Percentiles rank a stretch among this genome's conserved stretches.
Conservation (phyloP, 2,113 vertebrate species). For the Phalacrocorax carbo region DNA sequence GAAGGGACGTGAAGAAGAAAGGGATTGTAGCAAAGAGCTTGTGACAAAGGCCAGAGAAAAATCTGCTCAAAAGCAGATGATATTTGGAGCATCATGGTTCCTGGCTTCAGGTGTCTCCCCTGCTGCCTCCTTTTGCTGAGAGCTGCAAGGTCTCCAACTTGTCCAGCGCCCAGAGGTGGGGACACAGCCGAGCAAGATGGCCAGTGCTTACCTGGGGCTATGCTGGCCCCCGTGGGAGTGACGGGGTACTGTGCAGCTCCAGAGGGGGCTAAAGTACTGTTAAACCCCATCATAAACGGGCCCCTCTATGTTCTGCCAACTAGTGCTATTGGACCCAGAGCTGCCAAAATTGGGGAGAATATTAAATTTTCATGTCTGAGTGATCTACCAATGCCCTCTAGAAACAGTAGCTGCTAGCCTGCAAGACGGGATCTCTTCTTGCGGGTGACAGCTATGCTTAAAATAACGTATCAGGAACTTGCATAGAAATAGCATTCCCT, state of each 20-base stretch:
- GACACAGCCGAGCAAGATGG: background rate
- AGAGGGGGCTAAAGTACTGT: accelerated
- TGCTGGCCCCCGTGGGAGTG: accelerated
- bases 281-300: background rate
- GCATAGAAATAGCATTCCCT: conserved; percentile 38
- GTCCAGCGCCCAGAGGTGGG: background rate
- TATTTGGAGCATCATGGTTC: background rate
- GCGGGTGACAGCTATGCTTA: background rate
- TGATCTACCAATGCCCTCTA: background rate
- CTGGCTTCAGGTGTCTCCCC: background rate
- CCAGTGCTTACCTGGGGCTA: background rate
- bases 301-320: background rate
- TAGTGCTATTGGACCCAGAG: background rate
- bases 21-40: background rate
- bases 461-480: conserved; percentile 13
- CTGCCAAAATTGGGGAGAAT: background rate
- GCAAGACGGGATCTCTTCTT: background rate
- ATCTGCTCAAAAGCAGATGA: background rate
- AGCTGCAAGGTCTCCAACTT: background rate
- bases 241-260: background rate
- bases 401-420: background rate
- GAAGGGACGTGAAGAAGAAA: background rate
- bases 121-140: background rate
- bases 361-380: background rate
- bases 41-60: background rate